Base-by-base conservation (phyloP, 2,113 vertebrate genomes). In the Pomatorhinus ruficollis region DNA sequence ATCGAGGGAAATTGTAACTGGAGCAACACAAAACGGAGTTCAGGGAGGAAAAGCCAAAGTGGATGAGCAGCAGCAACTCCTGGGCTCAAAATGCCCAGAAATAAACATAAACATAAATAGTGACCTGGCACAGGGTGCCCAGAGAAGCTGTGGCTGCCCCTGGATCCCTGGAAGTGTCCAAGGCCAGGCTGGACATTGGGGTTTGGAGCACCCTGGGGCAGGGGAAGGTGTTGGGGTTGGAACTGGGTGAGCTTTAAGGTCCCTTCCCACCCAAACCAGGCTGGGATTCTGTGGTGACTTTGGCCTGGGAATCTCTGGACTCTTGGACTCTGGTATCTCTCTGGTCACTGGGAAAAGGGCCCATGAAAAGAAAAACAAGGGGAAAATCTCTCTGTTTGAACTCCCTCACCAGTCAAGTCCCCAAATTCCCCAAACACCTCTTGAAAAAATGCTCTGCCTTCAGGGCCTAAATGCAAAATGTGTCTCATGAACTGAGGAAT, bases 391-490 rank as follows among this genome's bases (percentile, higher is more conserved):
- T 39, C 25, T 77, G 28, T n/a, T 83, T 37, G 37, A 77, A 50
- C 13, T 14, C 15, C 14, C 17, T 83, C 44, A 47, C 14, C 15
- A 11, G 8, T 22, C 23, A 37, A 15, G 25, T 19, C 21, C 42
- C 27, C 30, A 42, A 1, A 50, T 9, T 49, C 7, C 31, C 27
- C 61, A 64, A 53, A 85, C 2, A 2, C 2, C 21, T 4, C 23
- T 77, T 30, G 13, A 12, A 33, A 33, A 65, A 61, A 63, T 2
- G 7, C 5, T 11, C 4, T 1, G 1, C 17, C 39, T 59, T 12
- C 47, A 13, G 0, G 0, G 57, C 15, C 57, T 56, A 44, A 63
- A n/a, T 4, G 17, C 10, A 40, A 52, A 71, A 45, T 5, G 2
- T 66, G 27, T 18, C 24, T 28, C 12, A 3, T 2, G 35, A 52